Base-by-base conservation (phyloP, 2,797 vertebrate genomes). In the Zalophus californianus region DNA sequence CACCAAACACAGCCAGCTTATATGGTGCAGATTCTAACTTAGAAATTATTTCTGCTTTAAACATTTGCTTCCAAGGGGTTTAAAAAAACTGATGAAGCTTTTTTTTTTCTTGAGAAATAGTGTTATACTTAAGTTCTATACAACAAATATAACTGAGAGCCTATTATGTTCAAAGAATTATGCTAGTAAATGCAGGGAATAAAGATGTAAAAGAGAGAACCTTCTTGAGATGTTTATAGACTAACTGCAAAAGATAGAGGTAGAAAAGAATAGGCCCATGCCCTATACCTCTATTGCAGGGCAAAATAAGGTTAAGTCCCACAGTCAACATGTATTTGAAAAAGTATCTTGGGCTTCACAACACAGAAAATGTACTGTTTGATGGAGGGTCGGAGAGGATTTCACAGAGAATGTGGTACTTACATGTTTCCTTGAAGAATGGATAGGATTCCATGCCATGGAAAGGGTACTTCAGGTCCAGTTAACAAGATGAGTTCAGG, bases 51-150 rank as follows among this genome's bases (percentile, higher is more conserved):
- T 91, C 25, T 92, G 14, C 78, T 88, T 64, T 77, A 79, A 88
- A 91, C 8, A 44, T 85, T 94, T 94, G 56, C 68, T 93, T 85
- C 70, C 64, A 83, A 94, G 60, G 77, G 16, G 16, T 77, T 35
- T 4, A 62, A 25, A 41, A 92, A 72, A 68, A 60, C 10, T 60
- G 11, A 35, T 41, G 15, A 86, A 84, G n/a, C 0, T 23, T 48
- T 78, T 90, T 82, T 44, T 92, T 86, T 29, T 11, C 58, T 38
- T 8, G 12, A 73, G 20, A 86, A 82, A 29, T 82, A 80, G 7
- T 66, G 23, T 73, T 66, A 35, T 35, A 54, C 29, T 66, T 96
- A 87, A 92, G 77, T 62, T 54, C 56, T 6, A 35, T 15, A 82
- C 16, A 80, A 41, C n/a, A 91, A 52, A 73, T 93, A 77, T 20